Evolutionary conservation across 2,113 vertebrate genomes (phyloP).

Genomic region (Paratilapia polleni): DNA sequence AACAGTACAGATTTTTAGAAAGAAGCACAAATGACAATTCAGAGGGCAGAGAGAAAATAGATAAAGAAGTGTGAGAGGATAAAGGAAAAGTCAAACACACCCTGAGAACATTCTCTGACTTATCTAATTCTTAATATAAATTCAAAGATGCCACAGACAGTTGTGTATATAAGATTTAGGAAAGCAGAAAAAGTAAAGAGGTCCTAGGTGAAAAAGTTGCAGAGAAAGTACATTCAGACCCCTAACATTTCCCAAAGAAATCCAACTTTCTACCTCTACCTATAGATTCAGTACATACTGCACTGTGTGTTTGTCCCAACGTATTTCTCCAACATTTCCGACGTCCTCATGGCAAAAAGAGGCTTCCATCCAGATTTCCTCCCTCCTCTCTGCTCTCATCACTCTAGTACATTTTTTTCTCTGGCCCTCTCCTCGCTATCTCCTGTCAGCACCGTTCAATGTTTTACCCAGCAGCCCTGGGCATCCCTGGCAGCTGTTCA

Average conservation of each 20-base stretch:
- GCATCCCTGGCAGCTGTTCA: constrained; percentile 58
- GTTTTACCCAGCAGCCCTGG: constrained; percentile 51
- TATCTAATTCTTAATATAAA: not conserved
- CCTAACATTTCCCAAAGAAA: not conserved
- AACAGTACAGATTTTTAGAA: not conserved
- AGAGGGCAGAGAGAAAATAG: not conserved
- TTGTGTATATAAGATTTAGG: not conserved
- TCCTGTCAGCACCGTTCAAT: constrained; percentile 54
- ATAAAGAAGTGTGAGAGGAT: not conserved
- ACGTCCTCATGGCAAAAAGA: not conserved
- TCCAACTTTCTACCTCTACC: not conserved
- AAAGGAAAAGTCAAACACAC: not conserved
- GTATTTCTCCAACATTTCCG: not conserved
- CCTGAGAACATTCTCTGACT: not conserved
- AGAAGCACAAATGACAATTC: not conserved
- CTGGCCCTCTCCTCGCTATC: constrained; percentile 19
- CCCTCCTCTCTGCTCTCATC: constrained; percentile 13
- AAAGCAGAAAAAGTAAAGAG: not conserved
- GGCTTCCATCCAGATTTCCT: constrained; percentile 12
- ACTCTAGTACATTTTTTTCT: constrained; percentile 9
- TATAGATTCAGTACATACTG: constrained; percentile 6
- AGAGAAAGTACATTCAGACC: constrained; percentile 20
- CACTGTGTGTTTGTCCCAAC: not conserved
- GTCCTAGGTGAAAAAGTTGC: constrained; percentile 7
- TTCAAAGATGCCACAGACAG: not conserved